These are phyloP conservation scores for Pan troglodytes DNA, from an alignment of 2,113 vertebrate genomes.

Conservation along the genomic window DNA sequence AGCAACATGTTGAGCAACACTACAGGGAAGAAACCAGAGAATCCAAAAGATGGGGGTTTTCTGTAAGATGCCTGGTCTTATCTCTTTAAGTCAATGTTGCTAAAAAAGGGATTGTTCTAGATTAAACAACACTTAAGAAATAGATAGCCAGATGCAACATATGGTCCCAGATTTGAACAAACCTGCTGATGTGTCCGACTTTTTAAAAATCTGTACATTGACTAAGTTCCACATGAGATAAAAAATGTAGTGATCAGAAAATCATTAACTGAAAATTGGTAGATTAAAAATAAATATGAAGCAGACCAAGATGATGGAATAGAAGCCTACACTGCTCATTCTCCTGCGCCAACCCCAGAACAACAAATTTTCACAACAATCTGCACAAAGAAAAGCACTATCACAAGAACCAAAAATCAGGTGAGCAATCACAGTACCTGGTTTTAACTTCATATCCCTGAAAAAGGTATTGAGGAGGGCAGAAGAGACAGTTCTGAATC, in stretches of 20 bases:
- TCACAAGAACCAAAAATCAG: too few species aligned
- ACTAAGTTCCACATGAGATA: neutral
- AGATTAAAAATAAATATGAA: neutral
- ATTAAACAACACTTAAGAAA: neutral
- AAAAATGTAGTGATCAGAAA: neutral
- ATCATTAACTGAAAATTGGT: neutral
- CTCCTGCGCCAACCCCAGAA: too few species aligned
- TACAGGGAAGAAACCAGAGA: neutral
- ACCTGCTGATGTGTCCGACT: neutral
- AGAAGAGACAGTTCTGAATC: too few species aligned
- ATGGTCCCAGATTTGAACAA: neutral
- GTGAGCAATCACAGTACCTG: too few species aligned
- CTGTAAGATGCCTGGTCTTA: neutral
- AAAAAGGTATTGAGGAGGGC: too few species aligned
- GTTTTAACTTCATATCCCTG: too few species aligned
- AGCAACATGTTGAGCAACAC: neutral
- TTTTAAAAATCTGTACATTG: neutral
- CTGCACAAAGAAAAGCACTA: too few species aligned
- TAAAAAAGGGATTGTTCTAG: neutral
- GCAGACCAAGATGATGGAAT: too few species aligned
- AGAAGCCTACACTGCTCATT: too few species aligned
- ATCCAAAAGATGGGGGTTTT: neutral
- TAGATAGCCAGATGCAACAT: neutral
- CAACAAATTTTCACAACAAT: too few species aligned
- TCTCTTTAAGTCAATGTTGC: neutral